Percentiles rank a stretch among this genome's conserved stretches.
phyloP scores from a whole-genome alignment of 2,797 vertebrate species.

The Spheniscus humboldti region DNA sequence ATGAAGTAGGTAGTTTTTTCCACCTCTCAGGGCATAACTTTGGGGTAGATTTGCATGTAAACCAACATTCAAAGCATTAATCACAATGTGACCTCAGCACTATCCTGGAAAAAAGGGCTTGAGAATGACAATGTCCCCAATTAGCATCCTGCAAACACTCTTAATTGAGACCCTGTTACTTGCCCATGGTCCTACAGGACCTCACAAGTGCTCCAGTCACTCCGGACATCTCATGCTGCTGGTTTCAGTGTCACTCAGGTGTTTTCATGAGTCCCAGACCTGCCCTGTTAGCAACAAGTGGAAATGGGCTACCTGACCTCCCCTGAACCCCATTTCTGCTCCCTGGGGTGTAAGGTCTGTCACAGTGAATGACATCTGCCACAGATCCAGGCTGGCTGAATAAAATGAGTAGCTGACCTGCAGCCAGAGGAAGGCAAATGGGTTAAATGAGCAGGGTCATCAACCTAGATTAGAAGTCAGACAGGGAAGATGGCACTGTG shows the following conservation, averaged over 20 bases:
- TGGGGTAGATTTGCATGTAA: neutral
- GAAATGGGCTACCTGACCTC: neutral
- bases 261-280: neutral
- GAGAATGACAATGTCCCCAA: neutral
- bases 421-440: neutral
- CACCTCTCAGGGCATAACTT: neutral
- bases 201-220: neutral
- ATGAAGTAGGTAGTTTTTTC: neutral
- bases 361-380: neutral
- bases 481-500: neutral
- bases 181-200: neutral
- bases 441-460: neutral
- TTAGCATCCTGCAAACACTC: neutral
- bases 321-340: neutral
- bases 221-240: neutral
- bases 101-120: neutral
- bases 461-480: neutral
- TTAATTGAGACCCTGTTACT: neutral
- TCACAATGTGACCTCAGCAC: neutral
- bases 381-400: neutral
- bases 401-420: neutral
- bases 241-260: neutral
- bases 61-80: neutral
- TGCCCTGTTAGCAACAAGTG: neutral
- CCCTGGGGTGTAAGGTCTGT: neutral